phyloP scores from a whole-genome alignment of 2,888 invertebrate genomes.

The Drosophila prostipennis region DNA sequence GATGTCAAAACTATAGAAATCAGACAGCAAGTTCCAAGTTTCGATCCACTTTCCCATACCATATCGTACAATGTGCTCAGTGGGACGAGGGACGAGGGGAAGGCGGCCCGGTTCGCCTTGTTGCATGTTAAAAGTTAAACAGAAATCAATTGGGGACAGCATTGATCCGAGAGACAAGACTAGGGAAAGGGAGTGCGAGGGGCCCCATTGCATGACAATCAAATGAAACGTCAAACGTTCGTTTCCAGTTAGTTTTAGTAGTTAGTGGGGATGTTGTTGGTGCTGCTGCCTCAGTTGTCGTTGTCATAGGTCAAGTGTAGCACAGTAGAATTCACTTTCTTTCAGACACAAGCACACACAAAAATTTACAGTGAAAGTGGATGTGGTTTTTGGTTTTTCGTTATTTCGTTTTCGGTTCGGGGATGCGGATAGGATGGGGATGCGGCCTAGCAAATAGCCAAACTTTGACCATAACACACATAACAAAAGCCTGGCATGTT shows the following conservation, averaged over 20 bases:
- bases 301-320: slow-evolving; percentile 79
- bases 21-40: background rate
- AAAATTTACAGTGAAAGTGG: slow-evolving; percentile 72
- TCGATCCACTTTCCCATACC: slow-evolving; percentile 26
- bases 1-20: background rate
- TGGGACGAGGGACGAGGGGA: slow-evolving; percentile 7
- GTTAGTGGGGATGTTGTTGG: slow-evolving; percentile 6
- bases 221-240: slow-evolving; percentile 70
- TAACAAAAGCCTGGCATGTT: slow-evolving; percentile 58
- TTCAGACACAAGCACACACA: slow-evolving; percentile 48
- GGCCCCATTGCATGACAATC: slow-evolving; percentile 68
- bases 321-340: slow-evolving; percentile 78
- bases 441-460: slow-evolving; percentile 28
- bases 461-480: slow-evolving; percentile 68
- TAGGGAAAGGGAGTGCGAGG: slow-evolving; percentile 16
- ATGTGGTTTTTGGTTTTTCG: slow-evolving; percentile 16
- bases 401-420: slow-evolving; percentile 2
- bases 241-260: slow-evolving; percentile 29
- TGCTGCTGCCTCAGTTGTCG: slow-evolving; percentile 33
- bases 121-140: slow-evolving; percentile 74
- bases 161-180: slow-evolving; percentile 66
- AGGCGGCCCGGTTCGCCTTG: slow-evolving; percentile 24
- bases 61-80: slow-evolving; percentile 1
- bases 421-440: too few relatives aligned
- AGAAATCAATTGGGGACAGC: slow-evolving; percentile 77